Evolutionary conservation across 2,113 vertebrate genomes (phyloP), one percentile per base, ranked within the genome.

Genomic region (Carassius gibelio): DNA sequence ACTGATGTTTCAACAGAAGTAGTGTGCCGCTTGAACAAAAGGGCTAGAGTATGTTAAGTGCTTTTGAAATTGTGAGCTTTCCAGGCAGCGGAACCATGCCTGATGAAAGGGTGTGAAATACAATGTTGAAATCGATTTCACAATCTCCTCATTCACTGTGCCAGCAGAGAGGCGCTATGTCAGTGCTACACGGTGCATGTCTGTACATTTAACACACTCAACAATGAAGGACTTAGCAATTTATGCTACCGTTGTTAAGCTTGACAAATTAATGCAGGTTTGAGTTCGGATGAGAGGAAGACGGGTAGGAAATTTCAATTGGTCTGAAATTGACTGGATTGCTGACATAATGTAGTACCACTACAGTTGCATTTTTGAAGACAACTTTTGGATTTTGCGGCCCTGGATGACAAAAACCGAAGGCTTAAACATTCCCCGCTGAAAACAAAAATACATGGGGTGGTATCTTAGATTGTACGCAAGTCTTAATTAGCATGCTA

Each of bases 121-220:
- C 93, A 94, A 94, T 93, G 93, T 94, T 93, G 88, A 94, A 95
- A 95, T 95, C 93, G 91, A 95, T 95, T 95, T 94, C 91, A 89
- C 92, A 90, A 93, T 94, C 92, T 93, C 86, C 90, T 89, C 90
- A 86, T 91, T 91, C 86, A 91, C 90, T 91, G 90, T 91, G 85
- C 91, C 90, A 82, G 75, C 87, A 86, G 91, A 91, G 85, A 85
- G 86, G 89, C 86, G 89, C 91, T 88, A 84, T 90, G 90, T 92
- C 91, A 88, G 83, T 85, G 91, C 85, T 17, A 86, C 88, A 74
- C 83, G 78, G 80, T 19, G 85, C 89, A 78, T 90, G 91, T 87
- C 91, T 55, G 89, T 87, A 90, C 92, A 90, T 94, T 93, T 92
- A 92, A 86, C 84, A 89, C 87, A 90, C 92, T 92, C 90, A 86